These are phyloP conservation scores for Anolis carolinensis DNA, from an alignment of 2,113 vertebrate species.

Conservation along the genomic window DNA sequence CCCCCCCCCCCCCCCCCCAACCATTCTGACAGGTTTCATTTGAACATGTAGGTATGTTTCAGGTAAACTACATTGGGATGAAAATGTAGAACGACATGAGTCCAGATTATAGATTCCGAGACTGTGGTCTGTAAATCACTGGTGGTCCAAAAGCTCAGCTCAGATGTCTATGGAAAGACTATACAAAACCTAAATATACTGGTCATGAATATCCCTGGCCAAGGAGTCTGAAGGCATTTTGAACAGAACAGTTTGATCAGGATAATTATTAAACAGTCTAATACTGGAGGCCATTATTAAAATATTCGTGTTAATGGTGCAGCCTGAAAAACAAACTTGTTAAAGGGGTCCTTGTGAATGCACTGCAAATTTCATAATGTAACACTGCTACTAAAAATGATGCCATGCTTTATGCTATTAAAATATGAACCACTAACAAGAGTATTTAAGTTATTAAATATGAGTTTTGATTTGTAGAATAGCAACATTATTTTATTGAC, in stretches of 20 bases:
- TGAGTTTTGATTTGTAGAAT: not conserved
- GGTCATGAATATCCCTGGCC: not conserved
- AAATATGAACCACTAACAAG: too few species aligned
- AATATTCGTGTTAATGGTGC: too few species aligned
- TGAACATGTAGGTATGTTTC: not conserved
- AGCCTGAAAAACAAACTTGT: not conserved
- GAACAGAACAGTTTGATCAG: not conserved
- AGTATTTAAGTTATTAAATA: too few species aligned
- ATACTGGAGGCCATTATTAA: too few species aligned
- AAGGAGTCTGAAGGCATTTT: not conserved
- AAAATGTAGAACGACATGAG: not conserved
- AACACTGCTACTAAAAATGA: not conserved
- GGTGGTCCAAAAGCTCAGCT: not conserved
- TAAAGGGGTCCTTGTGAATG: not conserved
- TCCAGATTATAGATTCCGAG: not conserved
- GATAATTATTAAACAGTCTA: not conserved
- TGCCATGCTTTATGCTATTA: too few species aligned
- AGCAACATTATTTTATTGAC: not conserved
- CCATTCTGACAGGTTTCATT: not conserved
- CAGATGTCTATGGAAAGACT: not conserved
- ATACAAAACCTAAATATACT: not conserved
- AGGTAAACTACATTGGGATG: not conserved
- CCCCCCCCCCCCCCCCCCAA: not conserved
- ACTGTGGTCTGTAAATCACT: not conserved
- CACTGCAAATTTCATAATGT: not conserved